A percentile compares a stretch with the other conserved stretches of the same genome.
Evolutionary conservation across 2,797 vertebrate genomes (phyloP).

Genomic region (Phoeniculus purpureus): DNA sequence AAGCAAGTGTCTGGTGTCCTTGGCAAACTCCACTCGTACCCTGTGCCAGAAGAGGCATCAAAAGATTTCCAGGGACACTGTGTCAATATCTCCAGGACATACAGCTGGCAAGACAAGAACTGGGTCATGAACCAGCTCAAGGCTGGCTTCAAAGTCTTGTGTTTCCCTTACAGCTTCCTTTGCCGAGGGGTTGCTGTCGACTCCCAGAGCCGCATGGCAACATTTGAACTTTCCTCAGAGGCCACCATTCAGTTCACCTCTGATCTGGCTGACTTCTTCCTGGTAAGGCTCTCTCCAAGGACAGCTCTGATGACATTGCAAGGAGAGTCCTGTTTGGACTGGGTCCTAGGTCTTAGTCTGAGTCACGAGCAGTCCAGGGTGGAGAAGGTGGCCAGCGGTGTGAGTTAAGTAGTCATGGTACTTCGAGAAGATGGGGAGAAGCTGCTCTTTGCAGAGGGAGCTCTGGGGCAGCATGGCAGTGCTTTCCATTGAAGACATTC

Average conservation of each 20-base stretch:
- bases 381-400: not conserved
- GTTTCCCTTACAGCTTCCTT: constrained; percentile 84
- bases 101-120: constrained; percentile 5
- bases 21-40: not conserved
- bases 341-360: not conserved
- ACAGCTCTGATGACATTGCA: not conserved
- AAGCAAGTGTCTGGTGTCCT: constrained; percentile 51
- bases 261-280: constrained; percentile 86
- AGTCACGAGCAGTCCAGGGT: not conserved
- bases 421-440: not conserved
- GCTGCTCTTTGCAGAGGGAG: not conserved
- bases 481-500: not conserved
- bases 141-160: not conserved
- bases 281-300: constrained; percentile 80
- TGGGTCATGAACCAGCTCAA: not conserved
- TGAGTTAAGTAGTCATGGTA: not conserved
- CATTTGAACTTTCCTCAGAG: constrained; percentile 82
- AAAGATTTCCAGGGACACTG: constrained; percentile 3
- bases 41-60: constrained; percentile 13
- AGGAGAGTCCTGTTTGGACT: not conserved
- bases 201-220: constrained; percentile 77
- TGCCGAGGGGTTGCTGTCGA: constrained; percentile 88
- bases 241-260: constrained; percentile 84
- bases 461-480: not conserved
- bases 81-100: constrained; percentile 15